Evolutionary conservation across 2,113 vertebrate genomes (phyloP).

Genomic region (Epinephelus moara): DNA sequence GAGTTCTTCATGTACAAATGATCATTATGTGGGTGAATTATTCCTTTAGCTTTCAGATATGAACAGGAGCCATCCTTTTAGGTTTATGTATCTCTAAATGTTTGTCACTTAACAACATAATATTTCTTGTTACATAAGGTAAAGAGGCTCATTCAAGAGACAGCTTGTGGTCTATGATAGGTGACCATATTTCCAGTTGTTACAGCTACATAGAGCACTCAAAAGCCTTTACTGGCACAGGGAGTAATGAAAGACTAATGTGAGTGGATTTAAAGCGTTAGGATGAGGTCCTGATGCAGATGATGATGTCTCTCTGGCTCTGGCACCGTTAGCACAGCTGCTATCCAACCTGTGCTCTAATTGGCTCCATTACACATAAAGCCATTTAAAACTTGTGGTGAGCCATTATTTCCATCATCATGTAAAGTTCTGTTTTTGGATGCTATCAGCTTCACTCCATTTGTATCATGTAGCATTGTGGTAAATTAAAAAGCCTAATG

Average conservation of each 20-base stretch:
- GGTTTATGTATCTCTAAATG: too few relatives aligned
- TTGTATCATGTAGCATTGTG: slow-evolving; percentile 14
- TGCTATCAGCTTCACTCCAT: slow-evolving; percentile 18
- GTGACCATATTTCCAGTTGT: slow-evolving; percentile 3
- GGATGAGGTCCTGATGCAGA: slow-evolving; percentile 3
- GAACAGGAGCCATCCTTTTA: too few relatives aligned
- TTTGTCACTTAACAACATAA: not conserved
- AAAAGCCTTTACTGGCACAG: slow-evolving; percentile 13
- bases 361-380: slow-evolving; percentile 30
- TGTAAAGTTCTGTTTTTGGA: slow-evolving; percentile 20
- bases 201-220: not conserved
- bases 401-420: slow-evolving; percentile 39
- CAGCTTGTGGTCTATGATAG: not conserved
- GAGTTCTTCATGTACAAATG: too few relatives aligned
- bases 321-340: slow-evolving; percentile 5
- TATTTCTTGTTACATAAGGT: not conserved
- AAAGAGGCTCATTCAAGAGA: not conserved
- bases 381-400: slow-evolving; percentile 23
- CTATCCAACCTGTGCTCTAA: slow-evolving; percentile 21
- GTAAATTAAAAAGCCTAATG: slow-evolving; percentile 12
- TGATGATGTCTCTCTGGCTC: slow-evolving; percentile 12
- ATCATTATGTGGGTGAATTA: too few relatives aligned
- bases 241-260: slow-evolving; percentile 32
- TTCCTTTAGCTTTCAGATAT: too few relatives aligned
- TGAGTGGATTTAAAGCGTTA: slow-evolving; percentile 24